These are phyloP conservation scores for Psittacula echo DNA, from an alignment of 2,797 vertebrate genomes.

Conservation along the genomic window DNA sequence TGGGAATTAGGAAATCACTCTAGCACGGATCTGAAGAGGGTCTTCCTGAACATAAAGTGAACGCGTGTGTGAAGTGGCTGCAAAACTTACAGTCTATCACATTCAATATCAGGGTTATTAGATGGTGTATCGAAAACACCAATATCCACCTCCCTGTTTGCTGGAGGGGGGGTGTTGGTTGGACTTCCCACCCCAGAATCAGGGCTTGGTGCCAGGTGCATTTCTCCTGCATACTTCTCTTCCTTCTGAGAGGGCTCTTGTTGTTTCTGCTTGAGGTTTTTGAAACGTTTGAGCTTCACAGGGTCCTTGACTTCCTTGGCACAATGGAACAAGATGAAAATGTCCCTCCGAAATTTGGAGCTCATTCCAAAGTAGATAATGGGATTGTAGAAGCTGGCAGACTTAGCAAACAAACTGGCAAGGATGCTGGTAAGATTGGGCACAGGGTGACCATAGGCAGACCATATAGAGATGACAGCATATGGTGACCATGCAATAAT, in stretches of 20 bases:
- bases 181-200: constrained; percentile 77
- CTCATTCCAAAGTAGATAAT: constrained; percentile 92
- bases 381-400: constrained; percentile 90
- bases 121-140: constrained; percentile 73
- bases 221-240: constrained; percentile 43
- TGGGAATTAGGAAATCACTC: not conserved
- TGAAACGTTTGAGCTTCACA: constrained; percentile 83
- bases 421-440: constrained; percentile 88
- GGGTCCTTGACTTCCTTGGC: constrained; percentile 75
- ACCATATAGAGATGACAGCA: constrained; percentile 92
- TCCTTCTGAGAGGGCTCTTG: constrained; percentile 58
- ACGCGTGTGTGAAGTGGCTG: not conserved
- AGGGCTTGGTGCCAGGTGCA: constrained; percentile 20
- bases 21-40: not conserved
- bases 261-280: constrained; percentile 80
- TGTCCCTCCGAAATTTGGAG: constrained; percentile 86
- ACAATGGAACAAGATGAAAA: constrained; percentile 81
- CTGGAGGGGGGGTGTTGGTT: constrained; percentile 72
- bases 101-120: constrained; percentile 84
- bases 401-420: constrained; percentile 88
- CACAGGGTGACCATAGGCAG: constrained; percentile 84
- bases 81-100: constrained; percentile 80
- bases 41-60: not conserved
- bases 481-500: constrained; percentile 93
- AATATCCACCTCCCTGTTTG: constrained; percentile 69